Evolutionary conservation across 2,113 vertebrate genomes (phyloP).

Genomic region (Sardina pilchardus): DNA sequence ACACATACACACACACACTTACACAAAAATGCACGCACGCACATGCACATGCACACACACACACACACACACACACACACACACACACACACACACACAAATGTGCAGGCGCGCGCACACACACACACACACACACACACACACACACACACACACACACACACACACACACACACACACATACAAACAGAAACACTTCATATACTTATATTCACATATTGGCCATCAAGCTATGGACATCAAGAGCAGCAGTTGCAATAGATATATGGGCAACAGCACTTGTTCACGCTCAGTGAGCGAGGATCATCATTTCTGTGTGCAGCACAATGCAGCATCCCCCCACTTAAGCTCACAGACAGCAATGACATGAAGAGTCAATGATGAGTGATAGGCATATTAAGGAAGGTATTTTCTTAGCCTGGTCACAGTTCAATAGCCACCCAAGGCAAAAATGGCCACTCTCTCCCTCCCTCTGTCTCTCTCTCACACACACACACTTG

Average conservation of each 20-base stretch:
- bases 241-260: background rate
- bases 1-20: constrained; percentile 14
- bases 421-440: background rate
- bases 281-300: background rate
- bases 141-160: constrained; percentile 16
- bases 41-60: background rate
- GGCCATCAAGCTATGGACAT: background rate
- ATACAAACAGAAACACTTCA: background rate
- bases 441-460: background rate
- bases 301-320: background rate
- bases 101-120: background rate
- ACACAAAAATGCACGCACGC: background rate
- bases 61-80: background rate
- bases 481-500: background rate
- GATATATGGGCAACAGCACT: background rate
- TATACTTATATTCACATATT: background rate
- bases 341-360: background rate
- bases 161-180: constrained; percentile 3
- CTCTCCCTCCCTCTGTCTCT: background rate
- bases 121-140: constrained; percentile 12
- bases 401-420: background rate
- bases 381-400: constrained; percentile 5
- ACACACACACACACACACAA: constrained; percentile 13
- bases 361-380: background rate
- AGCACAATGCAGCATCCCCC: background rate